phyloP scores from a whole-genome alignment of 2,888 invertebrate species.

The Cabera pusaria region DNA sequence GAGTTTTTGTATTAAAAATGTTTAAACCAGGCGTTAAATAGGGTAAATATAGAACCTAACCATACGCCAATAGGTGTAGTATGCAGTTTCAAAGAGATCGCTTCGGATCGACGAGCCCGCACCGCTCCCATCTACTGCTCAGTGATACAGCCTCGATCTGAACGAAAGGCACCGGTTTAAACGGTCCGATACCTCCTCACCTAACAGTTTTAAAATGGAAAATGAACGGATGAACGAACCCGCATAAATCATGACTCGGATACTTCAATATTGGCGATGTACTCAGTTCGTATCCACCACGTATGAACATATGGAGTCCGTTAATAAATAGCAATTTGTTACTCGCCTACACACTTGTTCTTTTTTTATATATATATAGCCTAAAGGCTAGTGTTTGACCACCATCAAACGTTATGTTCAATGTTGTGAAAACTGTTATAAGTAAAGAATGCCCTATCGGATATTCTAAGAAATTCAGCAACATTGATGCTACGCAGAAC shows the following conservation, averaged over 20 bases:
- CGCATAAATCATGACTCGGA: constrained; percentile 15
- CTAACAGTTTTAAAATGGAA: constrained; percentile 25
- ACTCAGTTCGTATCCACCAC: constrained; percentile 3
- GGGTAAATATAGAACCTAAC: constrained; percentile 41
- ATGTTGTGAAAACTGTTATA: too few relatives aligned
- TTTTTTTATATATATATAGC: too few relatives aligned
- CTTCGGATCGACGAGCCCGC: constrained; percentile 47
- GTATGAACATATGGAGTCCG: too few relatives aligned
- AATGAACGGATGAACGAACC: constrained; percentile 19
- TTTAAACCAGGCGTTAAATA: too few relatives aligned
- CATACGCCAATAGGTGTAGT: constrained; percentile 25
- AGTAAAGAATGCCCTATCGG: too few relatives aligned
- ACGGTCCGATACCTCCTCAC: constrained; percentile 31
- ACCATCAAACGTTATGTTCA: too few relatives aligned
- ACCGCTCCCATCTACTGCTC: constrained; percentile 37
- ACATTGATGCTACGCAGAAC: constrained; percentile 19
- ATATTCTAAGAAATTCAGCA: constrained; percentile 19
- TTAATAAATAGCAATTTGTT: too few relatives aligned
- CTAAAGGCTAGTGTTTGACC: too few relatives aligned
- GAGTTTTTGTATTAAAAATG: too few relatives aligned
- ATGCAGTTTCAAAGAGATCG: constrained; percentile 68
- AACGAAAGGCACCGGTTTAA: constrained; percentile 27
- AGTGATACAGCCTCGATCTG: constrained; percentile 38
- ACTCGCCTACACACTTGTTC: too few relatives aligned
- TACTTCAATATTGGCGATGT: constrained; percentile 7